These are phyloP conservation scores for Metalampra italica DNA, from an alignment of 2,888 invertebrate genomes.

Conservation along the genomic window DNA sequence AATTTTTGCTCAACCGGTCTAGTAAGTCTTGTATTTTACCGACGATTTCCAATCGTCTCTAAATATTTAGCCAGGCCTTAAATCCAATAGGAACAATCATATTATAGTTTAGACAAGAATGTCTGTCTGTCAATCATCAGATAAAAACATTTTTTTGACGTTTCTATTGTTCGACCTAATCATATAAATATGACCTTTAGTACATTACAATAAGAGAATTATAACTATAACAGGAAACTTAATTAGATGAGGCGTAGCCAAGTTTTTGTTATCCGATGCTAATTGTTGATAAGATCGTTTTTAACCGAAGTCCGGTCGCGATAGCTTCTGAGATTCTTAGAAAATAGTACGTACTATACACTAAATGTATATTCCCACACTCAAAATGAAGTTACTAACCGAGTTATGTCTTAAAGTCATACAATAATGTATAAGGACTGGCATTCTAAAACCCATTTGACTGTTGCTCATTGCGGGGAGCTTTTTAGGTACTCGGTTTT, in stretches of 20 bases:
- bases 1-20: too few relatives aligned
- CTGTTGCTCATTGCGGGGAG: background rate
- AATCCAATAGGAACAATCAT: background rate
- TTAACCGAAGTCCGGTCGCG: background rate
- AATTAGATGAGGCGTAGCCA: slow-evolving; percentile 9
- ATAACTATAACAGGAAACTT: slow-evolving; percentile 4
- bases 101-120: background rate
- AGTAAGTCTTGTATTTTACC: too few relatives aligned
- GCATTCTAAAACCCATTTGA: background rate
- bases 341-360: background rate
- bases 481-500: background rate
- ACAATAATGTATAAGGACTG: background rate
- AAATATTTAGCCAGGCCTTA: too few relatives aligned
- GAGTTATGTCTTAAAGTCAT: background rate
- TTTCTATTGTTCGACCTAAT: background rate
- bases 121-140: background rate
- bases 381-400: background rate
- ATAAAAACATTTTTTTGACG: background rate
- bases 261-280: slow-evolving; percentile 1
- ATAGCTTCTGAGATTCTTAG: background rate
- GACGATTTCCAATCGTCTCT: too few relatives aligned
- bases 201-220: background rate
- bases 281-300: slow-evolving; percentile 7
- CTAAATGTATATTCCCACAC: background rate
- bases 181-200: background rate